Base-by-base conservation (phyloP, 2,888 invertebrate species). In the Camptogramma bilineatum region DNA sequence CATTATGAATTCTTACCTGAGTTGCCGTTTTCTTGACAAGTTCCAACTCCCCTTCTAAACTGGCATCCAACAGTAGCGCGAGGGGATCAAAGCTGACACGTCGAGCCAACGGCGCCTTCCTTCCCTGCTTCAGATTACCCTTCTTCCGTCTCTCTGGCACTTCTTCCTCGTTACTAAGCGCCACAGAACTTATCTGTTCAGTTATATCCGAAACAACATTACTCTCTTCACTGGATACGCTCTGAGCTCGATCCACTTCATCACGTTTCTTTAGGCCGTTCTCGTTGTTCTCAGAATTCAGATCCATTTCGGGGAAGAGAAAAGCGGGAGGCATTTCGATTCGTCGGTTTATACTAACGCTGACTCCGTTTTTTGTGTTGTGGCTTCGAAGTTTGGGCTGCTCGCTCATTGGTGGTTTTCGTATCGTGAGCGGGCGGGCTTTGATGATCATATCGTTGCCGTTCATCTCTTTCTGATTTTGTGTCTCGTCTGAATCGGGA, bases 1-100 rank as follows among this genome's bases (percentile, higher is more conserved):
- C n/a, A n/a, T n/a, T n/a, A n/a, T n/a, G n/a, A n/a, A n/a, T 46
- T 7, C 13, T 53, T 80, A 95, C 97, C 95, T 98, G 97, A 84
- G 96, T 95, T 65, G 99, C 98, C 53, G 99, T 99, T 88, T 98
- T 97, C 92, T 96, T 97, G 44, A 99, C 99, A 72, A 99, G 94
- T 82, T 99, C 99, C 82, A 99, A 94, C 87, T 99, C 99, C 47
- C 99, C 99, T 89, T 99, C 99, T 72, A 99, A 94, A 77, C 99
- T 98, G 51, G 99, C 99, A 89, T 99, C 99, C 79, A 99, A 93
- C 53, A 99, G 94, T 54, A 99, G 94, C 0, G 99, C 99, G 77
- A 99, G 94, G 18, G 99, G 99, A 94, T 99, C 99, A 84, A 99
- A 99, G 85, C 98, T 98, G 42, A 99, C 99, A 65, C 98, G 94